These are phyloP conservation scores for Corythucha ciliata DNA, from an alignment of 2,888 invertebrate genomes.

Conservation along the genomic window DNA sequence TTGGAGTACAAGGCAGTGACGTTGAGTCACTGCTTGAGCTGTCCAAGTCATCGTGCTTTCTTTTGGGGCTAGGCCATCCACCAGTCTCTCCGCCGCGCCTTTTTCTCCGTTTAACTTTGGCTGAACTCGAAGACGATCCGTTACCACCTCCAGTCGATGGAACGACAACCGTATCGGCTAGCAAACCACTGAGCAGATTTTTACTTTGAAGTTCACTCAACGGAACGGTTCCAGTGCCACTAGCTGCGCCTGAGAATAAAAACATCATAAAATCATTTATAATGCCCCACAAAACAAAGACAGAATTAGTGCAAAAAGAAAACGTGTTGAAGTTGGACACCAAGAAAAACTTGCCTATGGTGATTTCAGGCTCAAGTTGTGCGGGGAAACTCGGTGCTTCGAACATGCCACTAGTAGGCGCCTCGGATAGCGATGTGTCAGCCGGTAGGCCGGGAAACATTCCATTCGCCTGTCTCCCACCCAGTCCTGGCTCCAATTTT, in stretches of 20 bases:
- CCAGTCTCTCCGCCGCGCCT: constrained; percentile 22
- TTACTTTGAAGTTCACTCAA: constrained; percentile 16
- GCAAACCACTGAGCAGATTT: constrained; percentile 8
- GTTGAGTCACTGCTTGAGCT: constrained; percentile 28
- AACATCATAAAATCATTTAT: too few species aligned
- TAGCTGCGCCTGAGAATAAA: too few species aligned
- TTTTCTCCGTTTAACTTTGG: constrained; percentile 28
- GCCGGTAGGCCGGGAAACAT: too few species aligned
- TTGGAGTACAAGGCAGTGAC: constrained; percentile 31
- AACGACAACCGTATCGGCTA: too few species aligned
- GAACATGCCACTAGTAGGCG: background rate
- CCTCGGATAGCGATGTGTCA: background rate
- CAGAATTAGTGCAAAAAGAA: too few species aligned
- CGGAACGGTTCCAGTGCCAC: constrained; percentile 3
- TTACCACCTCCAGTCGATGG: background rate
- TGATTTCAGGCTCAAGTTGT: too few species aligned
- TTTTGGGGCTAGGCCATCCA: constrained; percentile 28
- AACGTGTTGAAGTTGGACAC: background rate
- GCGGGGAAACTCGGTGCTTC: too few species aligned
- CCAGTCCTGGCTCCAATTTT: background rate
- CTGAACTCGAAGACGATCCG: background rate
- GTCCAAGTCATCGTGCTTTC: constrained; percentile 22
- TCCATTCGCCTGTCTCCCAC: background rate
- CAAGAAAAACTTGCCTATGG: too few species aligned
- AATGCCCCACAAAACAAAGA: too few species aligned